Percentiles rank a stretch among this genome's conserved stretches.
Evolutionary conservation across 2,888 invertebrate species (phyloP).

Genomic region (Mechanitis mazaeus): DNA sequence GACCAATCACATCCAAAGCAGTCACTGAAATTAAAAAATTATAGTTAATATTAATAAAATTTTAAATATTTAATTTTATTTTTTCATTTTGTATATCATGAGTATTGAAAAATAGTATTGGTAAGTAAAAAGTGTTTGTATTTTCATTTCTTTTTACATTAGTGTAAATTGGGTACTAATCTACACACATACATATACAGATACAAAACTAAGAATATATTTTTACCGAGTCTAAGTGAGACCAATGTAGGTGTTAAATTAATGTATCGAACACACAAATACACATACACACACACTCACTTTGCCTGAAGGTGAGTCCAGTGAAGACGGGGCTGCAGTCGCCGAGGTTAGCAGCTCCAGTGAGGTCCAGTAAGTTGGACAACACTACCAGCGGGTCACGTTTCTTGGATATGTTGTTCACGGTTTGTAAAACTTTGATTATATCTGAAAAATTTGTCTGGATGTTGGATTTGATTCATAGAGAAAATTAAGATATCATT

Average conservation of each 20-base stretch:
- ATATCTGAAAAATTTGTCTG: constrained; percentile 37
- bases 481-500: too few species aligned
- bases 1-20: constrained; percentile 45
- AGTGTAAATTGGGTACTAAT: too few species aligned
- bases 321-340: constrained; percentile 38
- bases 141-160: too few species aligned
- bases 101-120: too few species aligned
- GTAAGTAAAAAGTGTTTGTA: too few species aligned
- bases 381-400: constrained; percentile 48
- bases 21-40: constrained; percentile 38
- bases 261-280: too few species aligned
- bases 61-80: neutral
- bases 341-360: constrained; percentile 37
- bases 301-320: constrained; percentile 34
- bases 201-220: too few species aligned
- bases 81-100: too few species aligned
- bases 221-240: too few species aligned
- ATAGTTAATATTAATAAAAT: neutral
- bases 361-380: constrained; percentile 42
- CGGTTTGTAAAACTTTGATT: constrained; percentile 37
- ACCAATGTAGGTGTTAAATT: too few species aligned
- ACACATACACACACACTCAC: constrained; percentile 9
- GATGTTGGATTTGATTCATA: too few species aligned
- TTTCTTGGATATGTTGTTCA: constrained; percentile 45
- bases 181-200: too few species aligned